Percentiles rank a stretch among this genome's conserved stretches.
Evolutionary conservation across 2,888 invertebrate genomes (phyloP).

Genomic region (Diarsia mendica): DNA sequence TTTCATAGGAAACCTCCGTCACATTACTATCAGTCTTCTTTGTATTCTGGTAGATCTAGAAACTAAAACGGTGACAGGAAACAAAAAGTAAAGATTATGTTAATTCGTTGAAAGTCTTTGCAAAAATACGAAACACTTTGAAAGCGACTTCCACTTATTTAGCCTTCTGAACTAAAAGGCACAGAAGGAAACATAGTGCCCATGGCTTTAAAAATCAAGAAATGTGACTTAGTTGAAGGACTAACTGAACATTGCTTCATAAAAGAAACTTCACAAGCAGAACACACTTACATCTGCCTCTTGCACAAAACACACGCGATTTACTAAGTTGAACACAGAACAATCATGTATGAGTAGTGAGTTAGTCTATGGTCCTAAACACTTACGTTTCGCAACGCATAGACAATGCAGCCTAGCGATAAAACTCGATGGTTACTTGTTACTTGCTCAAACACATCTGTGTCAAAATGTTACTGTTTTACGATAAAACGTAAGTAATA

Average conservation of each 20-base stretch:
- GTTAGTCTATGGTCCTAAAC: conserved; percentile 44
- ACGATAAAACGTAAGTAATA: conserved; percentile 50
- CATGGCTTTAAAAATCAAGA: not conserved
- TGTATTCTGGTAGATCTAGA: not conserved
- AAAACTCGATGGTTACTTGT: conserved; percentile 60
- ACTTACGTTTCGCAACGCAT: conserved; percentile 60
- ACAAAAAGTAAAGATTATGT: not conserved
- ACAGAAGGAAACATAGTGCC: not conserved
- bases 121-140: not conserved
- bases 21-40: not conserved
- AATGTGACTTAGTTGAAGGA: not conserved
- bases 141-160: not conserved
- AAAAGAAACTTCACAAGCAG: not conserved
- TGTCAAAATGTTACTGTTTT: conserved; percentile 64
- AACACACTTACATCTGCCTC: conserved; percentile 15
- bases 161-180: not conserved
- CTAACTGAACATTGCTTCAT: not conserved
- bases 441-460: conserved; percentile 41
- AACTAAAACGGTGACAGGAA: not conserved
- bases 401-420: conserved; percentile 62
- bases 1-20: not conserved
- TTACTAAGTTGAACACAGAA: conserved; percentile 44
- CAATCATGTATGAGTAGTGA: conserved; percentile 32
- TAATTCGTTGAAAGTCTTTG: not conserved
- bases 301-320: conserved; percentile 26